Percentiles rank a stretch among this genome's conserved stretches.
These are phyloP conservation scores for Cynopterus sphinx DNA, from an alignment of 2,797 vertebrate species.

Conservation along the genomic window DNA sequence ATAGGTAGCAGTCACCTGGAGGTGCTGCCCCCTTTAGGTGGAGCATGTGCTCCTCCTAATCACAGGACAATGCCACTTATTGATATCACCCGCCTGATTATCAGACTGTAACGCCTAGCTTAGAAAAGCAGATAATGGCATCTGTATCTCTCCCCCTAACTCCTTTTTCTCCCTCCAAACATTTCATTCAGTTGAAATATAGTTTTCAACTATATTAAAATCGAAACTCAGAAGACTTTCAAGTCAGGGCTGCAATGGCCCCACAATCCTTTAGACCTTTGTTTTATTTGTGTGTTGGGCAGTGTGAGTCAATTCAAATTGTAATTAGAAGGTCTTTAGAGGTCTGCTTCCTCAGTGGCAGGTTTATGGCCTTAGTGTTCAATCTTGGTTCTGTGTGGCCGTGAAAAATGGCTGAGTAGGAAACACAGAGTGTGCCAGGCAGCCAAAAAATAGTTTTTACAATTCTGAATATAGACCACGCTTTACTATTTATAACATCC, in stretches of 20 bases:
- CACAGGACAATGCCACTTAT: background rate
- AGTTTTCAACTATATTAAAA: constrained; percentile 7
- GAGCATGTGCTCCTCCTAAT: background rate
- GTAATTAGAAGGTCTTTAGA: background rate
- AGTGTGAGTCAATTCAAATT: constrained; percentile 6
- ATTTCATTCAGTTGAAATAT: background rate
- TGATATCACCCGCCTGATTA: too few relatives aligned
- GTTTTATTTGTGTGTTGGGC: background rate
- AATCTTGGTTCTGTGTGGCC: background rate
- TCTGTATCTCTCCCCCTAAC: background rate
- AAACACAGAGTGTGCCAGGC: background rate
- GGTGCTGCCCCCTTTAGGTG: background rate
- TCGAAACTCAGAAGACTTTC: background rate
- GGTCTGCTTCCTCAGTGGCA: background rate
- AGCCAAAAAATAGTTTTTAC: constrained; percentile 15
- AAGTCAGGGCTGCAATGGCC: background rate
- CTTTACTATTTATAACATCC: constrained; percentile 59
- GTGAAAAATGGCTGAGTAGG: background rate
- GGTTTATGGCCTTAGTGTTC: background rate
- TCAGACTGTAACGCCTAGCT: background rate
- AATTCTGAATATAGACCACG: constrained; percentile 36
- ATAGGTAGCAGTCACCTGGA: too few relatives aligned
- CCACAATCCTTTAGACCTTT: background rate
- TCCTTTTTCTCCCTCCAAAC: background rate
- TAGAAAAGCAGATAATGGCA: background rate